Evolutionary conservation across 2,113 vertebrate species (phyloP).

Genomic region (Burhinus bistriatus): DNA sequence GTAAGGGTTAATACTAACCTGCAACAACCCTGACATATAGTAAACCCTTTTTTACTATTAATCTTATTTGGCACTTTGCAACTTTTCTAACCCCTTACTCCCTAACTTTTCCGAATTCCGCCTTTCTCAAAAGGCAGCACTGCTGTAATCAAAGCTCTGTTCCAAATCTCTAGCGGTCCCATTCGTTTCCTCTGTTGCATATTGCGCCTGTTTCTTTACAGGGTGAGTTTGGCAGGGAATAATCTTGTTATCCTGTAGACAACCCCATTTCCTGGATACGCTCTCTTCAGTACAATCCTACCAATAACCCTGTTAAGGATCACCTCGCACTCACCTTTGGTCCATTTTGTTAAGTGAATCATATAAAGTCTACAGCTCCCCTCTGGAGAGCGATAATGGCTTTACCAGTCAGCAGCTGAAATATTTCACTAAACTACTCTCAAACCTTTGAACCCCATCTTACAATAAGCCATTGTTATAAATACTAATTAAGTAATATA

Average conservation of each 20-base stretch:
- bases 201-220: background rate
- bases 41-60: background rate
- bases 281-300: background rate
- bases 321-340: slow-evolving; percentile 28
- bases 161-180: background rate
- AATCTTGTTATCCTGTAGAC: slow-evolving; percentile 20
- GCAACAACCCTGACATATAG: background rate
- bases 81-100: background rate
- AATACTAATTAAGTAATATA: slow-evolving; percentile 58
- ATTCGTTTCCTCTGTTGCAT: background rate
- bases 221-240: background rate
- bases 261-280: background rate
- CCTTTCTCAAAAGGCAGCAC: background rate
- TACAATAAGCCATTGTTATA: slow-evolving; percentile 43
- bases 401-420: slow-evolving; percentile 11
- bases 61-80: background rate
- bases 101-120: background rate
- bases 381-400: slow-evolving; percentile 1
- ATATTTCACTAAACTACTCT: slow-evolving; percentile 35
- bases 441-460: slow-evolving; percentile 13
- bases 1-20: background rate
- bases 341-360: slow-evolving; percentile 46
- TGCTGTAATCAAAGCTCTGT: background rate
- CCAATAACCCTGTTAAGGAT: slow-evolving; percentile 19
- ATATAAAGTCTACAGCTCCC: background rate